phyloP scores from a whole-genome alignment of 92 coral and sea anemone species.

The Siderastrea siderea region DNA sequence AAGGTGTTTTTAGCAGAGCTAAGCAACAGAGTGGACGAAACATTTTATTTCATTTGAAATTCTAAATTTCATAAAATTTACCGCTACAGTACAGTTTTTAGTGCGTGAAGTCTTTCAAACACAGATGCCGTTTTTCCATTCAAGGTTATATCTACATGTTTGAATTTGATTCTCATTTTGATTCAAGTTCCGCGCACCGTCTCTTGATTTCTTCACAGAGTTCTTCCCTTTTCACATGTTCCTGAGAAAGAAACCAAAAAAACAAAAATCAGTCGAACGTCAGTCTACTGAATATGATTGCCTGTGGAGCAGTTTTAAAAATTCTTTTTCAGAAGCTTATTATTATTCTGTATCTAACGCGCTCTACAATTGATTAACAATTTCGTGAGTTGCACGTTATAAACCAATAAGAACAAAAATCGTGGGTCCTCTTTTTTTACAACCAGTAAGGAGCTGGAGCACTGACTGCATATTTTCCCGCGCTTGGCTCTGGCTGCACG shows the following conservation, averaged over 20 bases:
- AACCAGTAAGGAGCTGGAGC: no score
- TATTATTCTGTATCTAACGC: no score
- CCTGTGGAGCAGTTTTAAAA: background rate
- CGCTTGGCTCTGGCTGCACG: no score
- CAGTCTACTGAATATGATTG: background rate
- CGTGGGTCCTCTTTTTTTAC: no score
- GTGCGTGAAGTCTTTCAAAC: no score
- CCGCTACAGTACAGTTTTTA: background rate
- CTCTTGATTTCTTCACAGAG: conserved; percentile 79
- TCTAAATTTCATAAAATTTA: background rate
- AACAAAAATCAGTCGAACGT: background rate
- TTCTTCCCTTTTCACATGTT: conserved; percentile 59
- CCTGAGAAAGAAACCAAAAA: conserved; percentile 41
- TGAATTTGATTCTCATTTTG: background rate
- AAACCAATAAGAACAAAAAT: no score
- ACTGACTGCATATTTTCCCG: no score
- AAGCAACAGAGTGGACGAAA: background rate
- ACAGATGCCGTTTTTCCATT: background rate
- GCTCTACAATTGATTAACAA: no score
- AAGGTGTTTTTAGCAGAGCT: no score
- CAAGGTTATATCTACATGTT: background rate
- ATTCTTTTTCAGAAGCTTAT: no score
- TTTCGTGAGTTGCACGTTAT: no score
- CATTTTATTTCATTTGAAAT: background rate
- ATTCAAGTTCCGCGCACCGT: conserved; percentile 61